Evolutionary conservation across 2,888 invertebrate species (phyloP).

Genomic region (Melikaiella ostensackeni): DNA sequence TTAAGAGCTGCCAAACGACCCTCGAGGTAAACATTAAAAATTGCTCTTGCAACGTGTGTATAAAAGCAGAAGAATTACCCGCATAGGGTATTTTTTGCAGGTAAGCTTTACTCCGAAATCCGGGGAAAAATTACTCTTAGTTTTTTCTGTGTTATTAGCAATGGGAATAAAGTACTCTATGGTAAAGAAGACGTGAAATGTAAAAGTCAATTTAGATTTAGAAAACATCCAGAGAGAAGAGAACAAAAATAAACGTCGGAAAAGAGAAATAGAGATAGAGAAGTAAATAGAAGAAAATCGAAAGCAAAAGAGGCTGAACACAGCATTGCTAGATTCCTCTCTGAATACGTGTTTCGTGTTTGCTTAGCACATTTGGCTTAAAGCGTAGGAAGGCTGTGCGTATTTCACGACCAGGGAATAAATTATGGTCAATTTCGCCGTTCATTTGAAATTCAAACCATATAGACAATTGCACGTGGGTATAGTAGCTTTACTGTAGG

Average conservation of each 20-base stretch:
- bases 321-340: constrained; percentile 44
- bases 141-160: too few species aligned
- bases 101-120: too few species aligned
- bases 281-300: constrained; percentile 32
- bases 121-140: too few species aligned
- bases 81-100: too few species aligned
- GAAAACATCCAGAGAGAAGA: background rate
- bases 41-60: too few species aligned
- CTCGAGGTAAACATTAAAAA: too few species aligned
- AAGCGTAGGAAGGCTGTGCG: constrained; percentile 61
- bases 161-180: too few species aligned
- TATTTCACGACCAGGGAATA: constrained; percentile 67
- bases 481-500: constrained; percentile 7
- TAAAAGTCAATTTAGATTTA: too few species aligned
- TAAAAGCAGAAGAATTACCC: too few species aligned
- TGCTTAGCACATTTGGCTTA: constrained; percentile 63
- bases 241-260: background rate
- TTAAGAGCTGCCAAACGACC: too few species aligned
- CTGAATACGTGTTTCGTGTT: constrained; percentile 54
- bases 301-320: constrained; percentile 37
- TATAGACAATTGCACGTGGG: constrained; percentile 17
- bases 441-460: constrained; percentile 58
- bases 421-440: constrained; percentile 61
- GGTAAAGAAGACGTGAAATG: too few species aligned
- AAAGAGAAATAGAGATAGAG: constrained; percentile 2